A percentile compares a stretch with the other conserved stretches of the same genome.
Evolutionary conservation across 2,888 invertebrate species (phyloP).

Genomic region (Dendrolimus pini): DNA sequence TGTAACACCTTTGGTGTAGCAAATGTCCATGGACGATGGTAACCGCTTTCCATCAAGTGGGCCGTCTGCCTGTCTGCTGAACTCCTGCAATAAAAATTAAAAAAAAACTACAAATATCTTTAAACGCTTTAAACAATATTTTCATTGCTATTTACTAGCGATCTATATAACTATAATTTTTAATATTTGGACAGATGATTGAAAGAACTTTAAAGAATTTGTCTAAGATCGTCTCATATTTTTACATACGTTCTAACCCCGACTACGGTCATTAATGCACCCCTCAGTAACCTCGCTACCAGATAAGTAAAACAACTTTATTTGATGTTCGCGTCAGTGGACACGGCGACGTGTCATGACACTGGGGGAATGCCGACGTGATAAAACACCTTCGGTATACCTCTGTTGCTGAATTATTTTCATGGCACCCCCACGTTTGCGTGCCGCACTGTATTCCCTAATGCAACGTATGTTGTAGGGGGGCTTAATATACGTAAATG

Average conservation of each 20-base stretch:
- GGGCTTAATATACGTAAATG: slow-evolving; percentile 5
- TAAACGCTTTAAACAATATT: too few species aligned
- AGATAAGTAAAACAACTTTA: slow-evolving; percentile 74
- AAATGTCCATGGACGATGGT: too few species aligned
- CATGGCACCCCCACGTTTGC: slow-evolving; percentile 27
- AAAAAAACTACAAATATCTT: too few species aligned
- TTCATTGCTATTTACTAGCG: too few species aligned
- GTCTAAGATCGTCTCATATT: background rate
- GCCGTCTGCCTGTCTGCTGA: too few species aligned
- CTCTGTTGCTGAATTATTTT: slow-evolving; percentile 20
- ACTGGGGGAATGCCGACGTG: slow-evolving; percentile 39
- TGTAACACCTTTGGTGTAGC: too few species aligned
- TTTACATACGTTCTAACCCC: background rate
- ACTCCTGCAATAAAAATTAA: too few species aligned
- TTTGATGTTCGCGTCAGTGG: slow-evolving; percentile 66
- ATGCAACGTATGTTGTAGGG: slow-evolving; percentile 17
- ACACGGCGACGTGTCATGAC: slow-evolving; percentile 37
- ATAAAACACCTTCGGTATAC: slow-evolving; percentile 37
- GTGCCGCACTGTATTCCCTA: slow-evolving; percentile 28
- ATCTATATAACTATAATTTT: too few species aligned
- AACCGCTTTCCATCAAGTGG: too few species aligned
- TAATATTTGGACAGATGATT: too few species aligned
- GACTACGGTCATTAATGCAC: slow-evolving; percentile 65
- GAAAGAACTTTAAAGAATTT: too few species aligned
- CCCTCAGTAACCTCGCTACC: slow-evolving; percentile 48